Evolutionary conservation across 2,888 invertebrate species (phyloP).

Genomic region (Heterodera filipjevi): DNA sequence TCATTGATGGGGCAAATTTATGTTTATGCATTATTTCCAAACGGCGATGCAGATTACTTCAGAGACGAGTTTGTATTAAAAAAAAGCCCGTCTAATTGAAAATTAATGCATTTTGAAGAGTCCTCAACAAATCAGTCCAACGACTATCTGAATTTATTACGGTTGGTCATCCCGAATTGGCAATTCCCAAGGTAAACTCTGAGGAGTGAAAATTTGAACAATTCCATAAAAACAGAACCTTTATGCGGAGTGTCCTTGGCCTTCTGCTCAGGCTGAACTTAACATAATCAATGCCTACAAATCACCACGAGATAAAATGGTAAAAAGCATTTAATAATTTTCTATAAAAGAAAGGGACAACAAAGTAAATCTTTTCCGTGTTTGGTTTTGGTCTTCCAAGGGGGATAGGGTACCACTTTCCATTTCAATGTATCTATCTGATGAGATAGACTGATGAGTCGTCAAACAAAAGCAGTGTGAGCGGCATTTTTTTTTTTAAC

Average conservation of each 20-base stretch:
- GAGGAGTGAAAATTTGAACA: neutral
- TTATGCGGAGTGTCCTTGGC: constrained; percentile 91
- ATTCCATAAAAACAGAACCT: constrained; percentile 69
- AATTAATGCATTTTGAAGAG: constrained; percentile 69
- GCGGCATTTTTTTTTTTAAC: too few species aligned
- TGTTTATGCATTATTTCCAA: constrained; percentile 89
- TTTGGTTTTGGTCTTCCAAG: too few species aligned
- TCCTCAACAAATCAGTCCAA: constrained; percentile 84
- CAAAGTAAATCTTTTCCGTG: too few species aligned
- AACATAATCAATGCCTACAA: constrained; percentile 86
- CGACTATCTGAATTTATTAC: constrained; percentile 78
- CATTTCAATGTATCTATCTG: too few species aligned
- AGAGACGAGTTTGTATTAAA: constrained; percentile 78
- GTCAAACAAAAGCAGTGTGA: too few species aligned
- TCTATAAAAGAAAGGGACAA: too few species aligned
- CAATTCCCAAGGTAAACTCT: constrained; percentile 74
- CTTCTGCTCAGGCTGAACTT: constrained; percentile 87
- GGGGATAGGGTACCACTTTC: too few species aligned
- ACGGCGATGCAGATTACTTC: constrained; percentile 90
- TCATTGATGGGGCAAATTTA: constrained; percentile 86
- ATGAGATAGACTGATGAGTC: too few species aligned
- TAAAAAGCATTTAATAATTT: neutral
- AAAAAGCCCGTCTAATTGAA: too few species aligned
- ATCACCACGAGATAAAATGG: constrained; percentile 55
- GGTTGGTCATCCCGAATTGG: constrained; percentile 79